Percentiles rank a stretch among this genome's conserved stretches.
These are phyloP conservation scores for Rhodophaea formosa DNA, from an alignment of 2,888 invertebrate genomes.

Conservation along the genomic window DNA sequence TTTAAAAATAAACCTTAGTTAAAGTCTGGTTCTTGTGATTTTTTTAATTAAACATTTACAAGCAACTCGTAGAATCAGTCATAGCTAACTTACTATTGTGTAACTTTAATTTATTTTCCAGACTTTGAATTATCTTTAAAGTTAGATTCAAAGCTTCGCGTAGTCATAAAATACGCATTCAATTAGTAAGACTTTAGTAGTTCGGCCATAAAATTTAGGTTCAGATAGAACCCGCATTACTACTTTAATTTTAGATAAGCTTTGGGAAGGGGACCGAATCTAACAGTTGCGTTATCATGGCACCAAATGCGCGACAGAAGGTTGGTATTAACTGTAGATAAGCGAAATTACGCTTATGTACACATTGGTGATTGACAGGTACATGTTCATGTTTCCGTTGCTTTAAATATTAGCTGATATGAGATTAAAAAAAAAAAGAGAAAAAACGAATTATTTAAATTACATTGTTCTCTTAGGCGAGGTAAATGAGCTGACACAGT, in stretches of 20 bases:
- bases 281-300: conserved; percentile 14
- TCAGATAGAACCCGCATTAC: conserved; percentile 25
- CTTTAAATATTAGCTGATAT: too few relatives aligned
- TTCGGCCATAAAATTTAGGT: conserved; percentile 5
- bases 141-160: neutral
- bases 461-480: too few relatives aligned
- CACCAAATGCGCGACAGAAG: conserved; percentile 18
- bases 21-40: too few relatives aligned
- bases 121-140: neutral
- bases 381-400: conserved; percentile 9
- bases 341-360: conserved; percentile 9
- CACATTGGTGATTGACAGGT: conserved; percentile 10
- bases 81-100: neutral
- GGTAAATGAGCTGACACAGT: too few relatives aligned
- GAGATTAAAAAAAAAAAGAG: neutral
- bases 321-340: conserved; percentile 9
- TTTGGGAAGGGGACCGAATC: conserved; percentile 18
- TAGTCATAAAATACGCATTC: neutral
- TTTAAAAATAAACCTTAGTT: too few relatives aligned
- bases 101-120: neutral
- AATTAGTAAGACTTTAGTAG: conserved; percentile 14
- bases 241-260: conserved; percentile 21
- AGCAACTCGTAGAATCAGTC: too few relatives aligned
- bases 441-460: too few relatives aligned
- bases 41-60: too few relatives aligned